phyloP scores from a whole-genome alignment of 2,888 invertebrate genomes.

The Notocelia uddmanniana region DNA sequence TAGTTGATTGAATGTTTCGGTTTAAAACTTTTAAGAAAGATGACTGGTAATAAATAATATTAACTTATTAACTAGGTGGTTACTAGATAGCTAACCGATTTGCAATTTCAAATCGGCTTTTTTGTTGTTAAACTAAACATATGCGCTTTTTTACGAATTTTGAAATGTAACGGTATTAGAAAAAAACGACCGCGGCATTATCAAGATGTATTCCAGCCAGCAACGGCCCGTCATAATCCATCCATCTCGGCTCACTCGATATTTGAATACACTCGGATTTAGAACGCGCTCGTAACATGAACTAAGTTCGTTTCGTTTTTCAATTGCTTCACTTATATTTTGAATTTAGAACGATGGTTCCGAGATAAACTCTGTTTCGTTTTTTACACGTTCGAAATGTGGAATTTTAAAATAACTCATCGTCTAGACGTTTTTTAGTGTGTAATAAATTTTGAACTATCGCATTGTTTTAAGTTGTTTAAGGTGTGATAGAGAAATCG shows the following conservation, averaged over 20 bases:
- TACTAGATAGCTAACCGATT: conserved; percentile 38
- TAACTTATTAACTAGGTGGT: conserved; percentile 46
- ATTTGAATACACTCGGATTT: conserved; percentile 84
- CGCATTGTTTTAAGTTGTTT: conserved; percentile 66
- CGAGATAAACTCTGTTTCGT: conserved; percentile 68
- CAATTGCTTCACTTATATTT: conserved; percentile 85
- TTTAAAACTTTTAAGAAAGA: conserved; percentile 61
- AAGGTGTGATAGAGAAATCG: conserved; percentile 82
- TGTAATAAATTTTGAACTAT: conserved; percentile 60
- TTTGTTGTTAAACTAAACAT: conserved; percentile 43
- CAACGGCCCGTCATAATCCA: conserved; percentile 76
- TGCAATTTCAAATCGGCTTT: conserved; percentile 44
- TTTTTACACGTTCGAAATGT: conserved; percentile 58
- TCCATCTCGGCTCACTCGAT: conserved; percentile 73
- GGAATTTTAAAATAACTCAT: conserved; percentile 51
- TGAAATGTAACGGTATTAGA: conserved; percentile 46
- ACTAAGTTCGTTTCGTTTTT: conserved; percentile 83
- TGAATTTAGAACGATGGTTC: conserved; percentile 79
- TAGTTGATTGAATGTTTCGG: conserved; percentile 80
- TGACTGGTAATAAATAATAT: conserved; percentile 51
- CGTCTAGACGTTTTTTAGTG: conserved; percentile 73
- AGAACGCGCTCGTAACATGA: conserved; percentile 81
- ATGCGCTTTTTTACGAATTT: conserved; percentile 41
- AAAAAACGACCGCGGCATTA: conserved; percentile 60
- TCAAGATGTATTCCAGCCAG: conserved; percentile 71